These are phyloP conservation scores for Drosophila testacea DNA, from an alignment of 2,888 invertebrate genomes.

Conservation along the genomic window DNA sequence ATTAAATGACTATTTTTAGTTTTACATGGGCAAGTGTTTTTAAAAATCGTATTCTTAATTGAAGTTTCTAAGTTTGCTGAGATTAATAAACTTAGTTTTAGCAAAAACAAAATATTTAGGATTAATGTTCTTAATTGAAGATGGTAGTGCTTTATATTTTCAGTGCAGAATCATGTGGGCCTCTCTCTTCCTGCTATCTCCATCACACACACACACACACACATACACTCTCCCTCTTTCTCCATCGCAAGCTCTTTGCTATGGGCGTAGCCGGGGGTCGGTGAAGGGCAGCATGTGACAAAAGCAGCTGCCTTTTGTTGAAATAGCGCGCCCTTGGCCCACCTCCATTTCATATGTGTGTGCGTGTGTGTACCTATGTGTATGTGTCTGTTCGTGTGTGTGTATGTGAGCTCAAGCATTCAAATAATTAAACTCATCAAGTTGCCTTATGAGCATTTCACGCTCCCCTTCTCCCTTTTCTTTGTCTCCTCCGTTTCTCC, in stretches of 20 bases:
- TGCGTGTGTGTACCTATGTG: constrained; percentile 12
- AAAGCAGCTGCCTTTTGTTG: constrained; percentile 80
- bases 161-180: constrained; percentile 12
- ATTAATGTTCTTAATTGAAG: no score
- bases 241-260: constrained; percentile 15
- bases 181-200: constrained; percentile 13
- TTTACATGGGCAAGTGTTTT: no score
- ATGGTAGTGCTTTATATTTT: no score
- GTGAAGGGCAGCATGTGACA: constrained; percentile 64
- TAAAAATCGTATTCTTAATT: no score
- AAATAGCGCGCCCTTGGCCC: constrained; percentile 67
- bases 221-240: not conserved
- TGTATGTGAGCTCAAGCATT: constrained; percentile 69
- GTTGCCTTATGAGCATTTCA: constrained; percentile 69
- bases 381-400: constrained; percentile 28
- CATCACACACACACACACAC: constrained; percentile 4
- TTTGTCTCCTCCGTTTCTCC: not conserved
- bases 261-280: constrained; percentile 11
- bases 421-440: constrained; percentile 84
- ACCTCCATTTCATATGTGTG: not conserved
- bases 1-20: no score
- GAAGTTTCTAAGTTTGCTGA: no score
- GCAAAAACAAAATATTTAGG: no score
- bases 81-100: no score
- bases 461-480: constrained; percentile 6